Conservation (phyloP, 2,888 invertebrate species). For the Trilocha varians region DNA sequence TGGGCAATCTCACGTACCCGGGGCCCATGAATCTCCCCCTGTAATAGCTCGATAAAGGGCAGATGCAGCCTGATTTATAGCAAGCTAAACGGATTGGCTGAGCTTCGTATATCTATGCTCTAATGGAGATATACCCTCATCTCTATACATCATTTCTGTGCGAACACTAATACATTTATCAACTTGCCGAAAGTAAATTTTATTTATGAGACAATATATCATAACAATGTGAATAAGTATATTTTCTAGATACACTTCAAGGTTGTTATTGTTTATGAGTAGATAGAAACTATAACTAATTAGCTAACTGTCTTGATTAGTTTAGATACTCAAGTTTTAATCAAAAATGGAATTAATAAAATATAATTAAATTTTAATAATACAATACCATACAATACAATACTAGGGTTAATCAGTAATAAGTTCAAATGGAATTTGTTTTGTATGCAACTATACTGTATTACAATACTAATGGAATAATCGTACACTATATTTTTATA, state of each 20-base stretch:
- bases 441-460: no score
- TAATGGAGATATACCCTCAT: constrained; percentile 15
- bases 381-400: no score
- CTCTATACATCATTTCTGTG: background rate
- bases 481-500: no score
- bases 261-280: no score
- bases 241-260: constrained; percentile 4
- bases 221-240: background rate
- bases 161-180: background rate
- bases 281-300: no score
- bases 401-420: no score
- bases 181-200: background rate
- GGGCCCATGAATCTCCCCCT: constrained; percentile 46
- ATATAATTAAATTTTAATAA: no score
- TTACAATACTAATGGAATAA: no score
- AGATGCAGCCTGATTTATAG: constrained; percentile 56
- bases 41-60: constrained; percentile 47
- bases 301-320: no score
- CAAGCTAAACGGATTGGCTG: constrained; percentile 58
- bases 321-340: no score
- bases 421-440: no score
- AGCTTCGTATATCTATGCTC: constrained; percentile 36
- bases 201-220: background rate
- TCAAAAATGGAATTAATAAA: no score
- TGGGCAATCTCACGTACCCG: background rate